phyloP scores from a whole-genome alignment of 2,888 invertebrate species.

The Orchesellides sinensis region DNA sequence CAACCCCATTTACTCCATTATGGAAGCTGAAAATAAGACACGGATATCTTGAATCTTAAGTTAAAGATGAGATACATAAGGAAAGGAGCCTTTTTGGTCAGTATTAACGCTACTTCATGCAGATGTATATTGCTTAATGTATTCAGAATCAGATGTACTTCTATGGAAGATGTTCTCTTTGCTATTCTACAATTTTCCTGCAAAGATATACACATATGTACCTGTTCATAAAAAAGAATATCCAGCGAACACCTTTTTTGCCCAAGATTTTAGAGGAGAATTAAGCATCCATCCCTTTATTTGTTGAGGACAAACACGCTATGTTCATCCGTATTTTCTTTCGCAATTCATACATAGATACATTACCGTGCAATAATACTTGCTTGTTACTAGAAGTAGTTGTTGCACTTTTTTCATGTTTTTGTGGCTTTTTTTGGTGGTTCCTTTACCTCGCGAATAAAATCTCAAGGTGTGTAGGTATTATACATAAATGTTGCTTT shows the following conservation, averaged over 20 bases:
- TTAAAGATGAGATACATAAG: neutral
- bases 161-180: too few species aligned
- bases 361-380: neutral
- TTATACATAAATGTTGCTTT: constrained; percentile 16
- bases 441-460: constrained; percentile 11
- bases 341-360: too few species aligned
- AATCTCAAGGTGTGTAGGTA: constrained; percentile 15
- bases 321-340: neutral
- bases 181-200: too few species aligned
- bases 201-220: too few species aligned
- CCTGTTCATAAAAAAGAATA: too few species aligned
- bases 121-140: neutral
- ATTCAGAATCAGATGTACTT: too few species aligned
- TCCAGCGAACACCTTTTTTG: constrained; percentile 36
- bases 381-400: neutral
- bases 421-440: constrained; percentile 41
- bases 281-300: constrained; percentile 1
- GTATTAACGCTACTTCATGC: neutral
- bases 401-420: constrained; percentile 24
- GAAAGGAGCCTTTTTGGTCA: neutral
- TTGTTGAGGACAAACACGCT: constrained; percentile 15
- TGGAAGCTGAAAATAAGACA: constrained; percentile 13
- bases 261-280: neutral
- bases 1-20: constrained; percentile 9
- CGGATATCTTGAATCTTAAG: neutral